phyloP scores from a whole-genome alignment of 2,888 invertebrate genomes.

The Lochmaea capreae region DNA sequence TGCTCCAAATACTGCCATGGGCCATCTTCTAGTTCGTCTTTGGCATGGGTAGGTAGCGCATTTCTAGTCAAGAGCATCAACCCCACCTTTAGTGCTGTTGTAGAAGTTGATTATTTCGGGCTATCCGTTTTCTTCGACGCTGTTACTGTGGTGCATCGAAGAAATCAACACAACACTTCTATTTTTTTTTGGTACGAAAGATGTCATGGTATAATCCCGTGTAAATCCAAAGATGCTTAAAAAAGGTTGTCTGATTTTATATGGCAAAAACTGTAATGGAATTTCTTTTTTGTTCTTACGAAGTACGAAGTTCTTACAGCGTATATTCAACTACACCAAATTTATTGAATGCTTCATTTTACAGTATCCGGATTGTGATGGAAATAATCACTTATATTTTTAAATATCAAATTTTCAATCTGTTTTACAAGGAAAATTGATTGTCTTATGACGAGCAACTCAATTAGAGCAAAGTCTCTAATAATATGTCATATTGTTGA shows the following conservation, averaged over 20 bases:
- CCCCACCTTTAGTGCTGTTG: constrained; percentile 9
- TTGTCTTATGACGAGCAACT: no score
- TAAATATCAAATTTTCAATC: no score
- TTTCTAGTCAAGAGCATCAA: constrained; percentile 24
- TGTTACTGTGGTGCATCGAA: constrained; percentile 26
- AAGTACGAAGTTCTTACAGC: no score
- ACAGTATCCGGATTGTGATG: no score
- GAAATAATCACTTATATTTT: no score
- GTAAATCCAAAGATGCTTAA: background rate
- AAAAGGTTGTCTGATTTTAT: constrained; percentile 5
- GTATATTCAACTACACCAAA: no score
- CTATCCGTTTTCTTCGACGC: constrained; percentile 11
- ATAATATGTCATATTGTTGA: no score
- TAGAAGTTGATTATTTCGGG: constrained; percentile 20
- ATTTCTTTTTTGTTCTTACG: no score
- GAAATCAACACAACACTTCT: constrained; percentile 22
- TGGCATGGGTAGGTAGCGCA: constrained; percentile 30
- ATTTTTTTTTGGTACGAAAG: constrained; percentile 21
- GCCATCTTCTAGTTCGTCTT: constrained; percentile 37
- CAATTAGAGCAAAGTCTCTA: no score
- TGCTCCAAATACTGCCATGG: constrained; percentile 22
- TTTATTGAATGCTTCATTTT: no score
- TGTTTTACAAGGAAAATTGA: no score
- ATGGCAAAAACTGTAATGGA: constrained; percentile 6
- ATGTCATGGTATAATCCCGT: constrained; percentile 18